These are phyloP conservation scores for Scaptomyza parva DNA, from an alignment of 2,888 invertebrate genomes.

Conservation along the genomic window DNA sequence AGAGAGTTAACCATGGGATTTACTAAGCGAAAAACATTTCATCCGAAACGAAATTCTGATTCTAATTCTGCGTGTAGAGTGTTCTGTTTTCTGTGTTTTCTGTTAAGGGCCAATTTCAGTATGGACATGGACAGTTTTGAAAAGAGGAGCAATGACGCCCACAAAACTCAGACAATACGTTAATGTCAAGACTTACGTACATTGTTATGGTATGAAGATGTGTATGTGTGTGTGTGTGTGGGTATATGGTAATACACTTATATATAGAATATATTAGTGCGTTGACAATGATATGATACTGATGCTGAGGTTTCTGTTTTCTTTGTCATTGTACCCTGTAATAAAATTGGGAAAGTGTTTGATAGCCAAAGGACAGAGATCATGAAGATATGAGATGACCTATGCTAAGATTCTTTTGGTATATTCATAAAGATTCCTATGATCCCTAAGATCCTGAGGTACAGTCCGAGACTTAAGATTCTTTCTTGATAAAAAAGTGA, in stretches of 20 bases:
- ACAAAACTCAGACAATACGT: conserved; percentile 44
- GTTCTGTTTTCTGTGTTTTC: conserved; percentile 46
- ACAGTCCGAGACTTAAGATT: no score
- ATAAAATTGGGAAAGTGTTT: not conserved
- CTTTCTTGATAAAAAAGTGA: no score
- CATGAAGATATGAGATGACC: no score
- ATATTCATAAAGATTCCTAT: no score
- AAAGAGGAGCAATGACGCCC: conserved; percentile 42
- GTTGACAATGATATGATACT: conserved; percentile 74
- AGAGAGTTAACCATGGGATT: conserved; percentile 72
- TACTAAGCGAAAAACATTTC: conserved; percentile 74
- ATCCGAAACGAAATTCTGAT: no score
- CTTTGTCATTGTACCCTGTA: conserved; percentile 18
- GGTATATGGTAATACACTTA: not conserved
- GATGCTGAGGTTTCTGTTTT: conserved; percentile 1
- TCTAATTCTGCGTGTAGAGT: no score
- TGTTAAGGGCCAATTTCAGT: no score
- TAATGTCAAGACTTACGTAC: conserved; percentile 10
- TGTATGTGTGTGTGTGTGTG: not conserved
- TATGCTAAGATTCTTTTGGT: no score
- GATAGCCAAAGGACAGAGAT: no score
- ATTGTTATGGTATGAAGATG: not conserved
- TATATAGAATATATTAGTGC: conserved; percentile 34
- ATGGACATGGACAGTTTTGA: not conserved
- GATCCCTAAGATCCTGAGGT: no score